Evolutionary conservation across 2,888 invertebrate genomes (phyloP).

Genomic region (Ormyrus rosae): DNA sequence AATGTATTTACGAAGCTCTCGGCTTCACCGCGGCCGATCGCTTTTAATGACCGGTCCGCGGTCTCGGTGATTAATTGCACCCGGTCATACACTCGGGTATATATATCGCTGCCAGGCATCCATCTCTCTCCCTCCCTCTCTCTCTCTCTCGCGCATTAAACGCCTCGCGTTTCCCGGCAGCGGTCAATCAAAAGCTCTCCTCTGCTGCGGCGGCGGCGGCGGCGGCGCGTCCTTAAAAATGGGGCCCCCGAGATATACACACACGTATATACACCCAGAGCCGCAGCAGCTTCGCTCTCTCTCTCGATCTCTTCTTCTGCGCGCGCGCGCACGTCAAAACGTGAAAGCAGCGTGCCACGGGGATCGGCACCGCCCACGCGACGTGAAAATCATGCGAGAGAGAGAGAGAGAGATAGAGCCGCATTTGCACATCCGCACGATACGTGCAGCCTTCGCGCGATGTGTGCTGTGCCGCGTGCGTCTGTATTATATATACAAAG

Average conservation of each 20-base stretch:
- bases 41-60: slow-evolving; percentile 31
- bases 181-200: slow-evolving; percentile 28
- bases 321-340: slow-evolving; percentile 24
- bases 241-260: not conserved
- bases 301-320: slow-evolving; percentile 36
- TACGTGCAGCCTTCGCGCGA: not conserved
- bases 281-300: not conserved
- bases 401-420: no score
- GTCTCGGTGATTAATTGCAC: slow-evolving; percentile 43
- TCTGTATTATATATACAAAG: slow-evolving; percentile 21
- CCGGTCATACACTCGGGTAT: slow-evolving; percentile 22
- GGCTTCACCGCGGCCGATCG: slow-evolving; percentile 1
- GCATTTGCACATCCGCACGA: no score
- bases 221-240: not conserved
- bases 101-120: not conserved
- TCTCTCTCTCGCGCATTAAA: not conserved
- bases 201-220: not conserved
- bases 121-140: not conserved
- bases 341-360: slow-evolving; percentile 20
- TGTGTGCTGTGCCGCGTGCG: slow-evolving; percentile 8
- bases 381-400: slow-evolving; percentile 46
- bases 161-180: slow-evolving; percentile 2
- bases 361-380: slow-evolving; percentile 53
- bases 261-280: no score
- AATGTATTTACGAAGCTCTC: slow-evolving; percentile 6